Evolutionary conservation across 2,113 vertebrate genomes (phyloP).

Genomic region (Aldabrachelys gigantea): DNA sequence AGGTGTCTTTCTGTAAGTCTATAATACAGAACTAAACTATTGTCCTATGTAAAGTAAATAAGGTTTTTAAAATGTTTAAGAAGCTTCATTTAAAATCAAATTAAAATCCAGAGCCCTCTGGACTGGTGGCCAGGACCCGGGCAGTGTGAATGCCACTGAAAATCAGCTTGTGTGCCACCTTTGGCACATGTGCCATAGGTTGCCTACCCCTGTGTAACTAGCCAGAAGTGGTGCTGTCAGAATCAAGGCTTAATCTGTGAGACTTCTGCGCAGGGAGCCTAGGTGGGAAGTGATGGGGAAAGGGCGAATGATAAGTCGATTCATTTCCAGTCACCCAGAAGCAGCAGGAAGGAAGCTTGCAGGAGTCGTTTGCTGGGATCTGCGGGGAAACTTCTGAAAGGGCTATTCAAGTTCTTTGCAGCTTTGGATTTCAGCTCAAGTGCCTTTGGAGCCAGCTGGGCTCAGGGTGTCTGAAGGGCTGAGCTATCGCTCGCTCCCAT

Average conservation of each 20-base stretch:
- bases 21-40: too few species aligned
- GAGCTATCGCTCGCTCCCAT: neutral
- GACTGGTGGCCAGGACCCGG: too few species aligned
- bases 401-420: neutral
- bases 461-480: neutral
- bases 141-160: too few species aligned
- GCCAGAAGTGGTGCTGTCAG: too few species aligned
- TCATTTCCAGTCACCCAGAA: rapidly evolving
- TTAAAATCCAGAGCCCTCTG: too few species aligned
- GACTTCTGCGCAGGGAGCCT: neutral
- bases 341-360: neutral
- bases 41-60: too few species aligned
- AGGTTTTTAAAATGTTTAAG: too few species aligned
- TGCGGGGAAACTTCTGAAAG: neutral
- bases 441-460: neutral
- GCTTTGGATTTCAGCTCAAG: conserved; percentile 7
- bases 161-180: too few species aligned
- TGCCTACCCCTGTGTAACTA: neutral
- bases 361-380: neutral
- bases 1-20: too few species aligned
- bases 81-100: too few species aligned
- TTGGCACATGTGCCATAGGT: too few species aligned
- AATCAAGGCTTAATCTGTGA: neutral
- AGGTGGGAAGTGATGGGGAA: rapidly evolving
- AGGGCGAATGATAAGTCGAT: neutral